A percentile compares a stretch with the other conserved stretches of the same genome.
phyloP scores from a whole-genome alignment of 2,797 vertebrate species.

The Echiichthys vipera region DNA sequence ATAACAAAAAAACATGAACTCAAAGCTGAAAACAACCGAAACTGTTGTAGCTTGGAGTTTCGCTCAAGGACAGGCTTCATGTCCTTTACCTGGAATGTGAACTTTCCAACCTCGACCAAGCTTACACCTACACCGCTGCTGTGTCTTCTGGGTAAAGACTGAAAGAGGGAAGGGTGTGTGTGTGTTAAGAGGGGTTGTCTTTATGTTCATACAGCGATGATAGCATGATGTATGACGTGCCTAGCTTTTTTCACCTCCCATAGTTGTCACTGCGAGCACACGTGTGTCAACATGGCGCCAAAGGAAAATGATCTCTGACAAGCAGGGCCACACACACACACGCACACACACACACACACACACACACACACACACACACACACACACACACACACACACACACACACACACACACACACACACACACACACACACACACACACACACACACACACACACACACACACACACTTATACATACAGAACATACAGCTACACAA shows the following conservation, averaged over 20 bases:
- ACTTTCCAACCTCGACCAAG: slow-evolving; percentile 28
- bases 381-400: too few species aligned
- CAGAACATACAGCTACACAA: slow-evolving; percentile 36
- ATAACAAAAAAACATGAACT: not conserved
- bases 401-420: not conserved
- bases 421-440: not conserved
- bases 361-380: not conserved
- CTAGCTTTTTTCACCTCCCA: slow-evolving; percentile 18
- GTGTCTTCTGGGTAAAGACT: slow-evolving; percentile 22
- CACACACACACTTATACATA: slow-evolving; percentile 20
- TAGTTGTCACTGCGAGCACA: slow-evolving; percentile 34
- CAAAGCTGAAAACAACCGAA: not conserved
- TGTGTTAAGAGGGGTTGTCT: not conserved
- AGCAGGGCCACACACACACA: slow-evolving; percentile 33
- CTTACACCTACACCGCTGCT: slow-evolving; percentile 30
- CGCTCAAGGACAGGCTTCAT: slow-evolving; percentile 25
- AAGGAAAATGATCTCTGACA: slow-evolving; percentile 11
- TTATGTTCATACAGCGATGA: slow-evolving; percentile 23
- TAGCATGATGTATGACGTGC: slow-evolving; percentile 39
- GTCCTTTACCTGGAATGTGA: slow-evolving; percentile 55
- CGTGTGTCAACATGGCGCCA: slow-evolving; percentile 51
- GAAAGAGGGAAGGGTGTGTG: not conserved
- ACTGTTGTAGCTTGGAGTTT: not conserved
- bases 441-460: not conserved
- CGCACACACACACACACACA: not conserved